Percentiles rank a stretch among this genome's conserved stretches.
Evolutionary conservation across 2,113 vertebrate genomes (phyloP).

Genomic region (Nannobrachium achirus): DNA sequence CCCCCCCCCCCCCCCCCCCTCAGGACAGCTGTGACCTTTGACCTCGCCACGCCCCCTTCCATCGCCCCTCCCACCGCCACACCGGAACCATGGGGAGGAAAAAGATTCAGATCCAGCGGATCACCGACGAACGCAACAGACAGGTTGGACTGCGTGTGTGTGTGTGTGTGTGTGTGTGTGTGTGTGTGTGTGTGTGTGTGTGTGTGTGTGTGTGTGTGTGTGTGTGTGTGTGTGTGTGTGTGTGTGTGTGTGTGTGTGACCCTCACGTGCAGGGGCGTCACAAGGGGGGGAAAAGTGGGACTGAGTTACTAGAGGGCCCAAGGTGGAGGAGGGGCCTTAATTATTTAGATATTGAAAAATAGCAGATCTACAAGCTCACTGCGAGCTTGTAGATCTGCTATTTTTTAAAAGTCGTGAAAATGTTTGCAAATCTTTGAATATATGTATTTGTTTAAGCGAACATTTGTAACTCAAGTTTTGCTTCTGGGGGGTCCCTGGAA

Average conservation of each 20-base stretch:
- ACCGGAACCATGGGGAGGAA: constrained; percentile 93
- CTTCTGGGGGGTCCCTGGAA: too few species aligned
- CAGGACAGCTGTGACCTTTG: constrained; percentile 47
- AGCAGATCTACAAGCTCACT: too few species aligned
- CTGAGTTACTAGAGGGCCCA: too few species aligned
- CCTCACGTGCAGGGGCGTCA: too few species aligned
- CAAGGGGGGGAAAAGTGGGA: too few species aligned
- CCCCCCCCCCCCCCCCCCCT: neutral
- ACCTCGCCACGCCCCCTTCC: constrained; percentile 19
- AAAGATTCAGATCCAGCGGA: constrained; percentile 99
- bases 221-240: neutral
- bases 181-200: constrained; percentile 9
- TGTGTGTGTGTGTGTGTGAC: neutral
- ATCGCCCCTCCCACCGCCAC: constrained; percentile 56
- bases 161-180: constrained; percentile 9
- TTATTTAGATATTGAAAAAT: too few species aligned
- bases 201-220: neutral
- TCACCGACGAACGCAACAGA: constrained; percentile 96
- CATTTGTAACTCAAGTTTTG: too few species aligned
- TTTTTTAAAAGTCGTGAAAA: too few species aligned
- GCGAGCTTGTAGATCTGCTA: too few species aligned
- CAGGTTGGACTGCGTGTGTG: constrained; percentile 81
- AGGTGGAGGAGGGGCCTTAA: too few species aligned
- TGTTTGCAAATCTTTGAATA: too few species aligned
- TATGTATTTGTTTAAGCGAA: too few species aligned